phyloP scores from a whole-genome alignment of 2,797 vertebrate species.

The Phalloptychus januarius region DNA sequence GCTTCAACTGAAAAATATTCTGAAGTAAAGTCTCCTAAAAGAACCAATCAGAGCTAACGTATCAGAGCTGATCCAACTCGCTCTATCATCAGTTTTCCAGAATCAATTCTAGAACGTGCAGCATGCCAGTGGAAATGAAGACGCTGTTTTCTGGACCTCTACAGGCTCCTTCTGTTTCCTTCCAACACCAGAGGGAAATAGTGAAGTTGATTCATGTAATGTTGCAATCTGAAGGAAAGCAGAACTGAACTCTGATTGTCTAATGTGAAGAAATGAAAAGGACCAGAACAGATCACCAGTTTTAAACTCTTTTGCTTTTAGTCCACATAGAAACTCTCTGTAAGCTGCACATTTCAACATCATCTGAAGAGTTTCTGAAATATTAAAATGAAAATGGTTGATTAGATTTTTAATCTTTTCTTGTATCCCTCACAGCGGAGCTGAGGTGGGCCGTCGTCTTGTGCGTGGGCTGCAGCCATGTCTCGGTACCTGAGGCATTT shows the following conservation, averaged over 20 bases:
- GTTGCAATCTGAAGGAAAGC: constrained; percentile 40
- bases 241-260: constrained; percentile 56
- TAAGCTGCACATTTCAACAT: background rate
- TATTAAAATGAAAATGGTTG: background rate
- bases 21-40: background rate
- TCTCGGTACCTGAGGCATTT: constrained; percentile 89
- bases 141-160: background rate
- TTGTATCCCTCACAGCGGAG: background rate
- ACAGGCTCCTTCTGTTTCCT: background rate
- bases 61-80: background rate
- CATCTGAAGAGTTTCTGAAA: background rate
- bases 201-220: constrained; percentile 29
- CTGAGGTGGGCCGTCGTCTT: constrained; percentile 11
- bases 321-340: background rate
- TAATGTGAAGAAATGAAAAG: constrained; percentile 38
- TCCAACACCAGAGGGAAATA: background rate
- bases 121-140: background rate
- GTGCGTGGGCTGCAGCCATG: constrained; percentile 72
- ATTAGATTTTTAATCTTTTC: background rate
- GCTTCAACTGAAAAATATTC: background rate
- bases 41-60: background rate
- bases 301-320: background rate
- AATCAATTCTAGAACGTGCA: background rate
- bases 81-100: background rate
- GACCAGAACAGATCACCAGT: background rate